These are phyloP conservation scores for Onychomys leucogaster DNA, from an alignment of 2,797 vertebrate genomes.

Conservation along the genomic window DNA sequence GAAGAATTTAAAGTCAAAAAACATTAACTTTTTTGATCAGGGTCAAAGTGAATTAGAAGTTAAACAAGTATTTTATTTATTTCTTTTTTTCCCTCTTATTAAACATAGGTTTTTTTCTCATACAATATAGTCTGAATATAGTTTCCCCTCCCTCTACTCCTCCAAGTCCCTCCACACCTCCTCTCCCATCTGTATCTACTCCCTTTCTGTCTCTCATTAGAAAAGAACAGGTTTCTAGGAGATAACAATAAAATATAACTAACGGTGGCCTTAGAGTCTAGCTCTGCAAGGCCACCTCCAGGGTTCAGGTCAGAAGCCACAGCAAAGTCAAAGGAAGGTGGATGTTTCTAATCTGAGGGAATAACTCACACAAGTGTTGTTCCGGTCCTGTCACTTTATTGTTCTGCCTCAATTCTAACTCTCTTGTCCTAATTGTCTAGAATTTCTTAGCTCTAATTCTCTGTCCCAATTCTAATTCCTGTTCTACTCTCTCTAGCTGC, in stretches of 20 bases:
- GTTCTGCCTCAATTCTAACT: too few relatives aligned
- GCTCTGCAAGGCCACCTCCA: too few relatives aligned
- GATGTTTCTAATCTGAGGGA: too few relatives aligned
- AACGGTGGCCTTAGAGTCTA: too few relatives aligned
- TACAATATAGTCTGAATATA: neutral
- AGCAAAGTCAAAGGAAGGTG: too few relatives aligned
- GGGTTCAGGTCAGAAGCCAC: too few relatives aligned
- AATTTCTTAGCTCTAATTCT: too few relatives aligned
- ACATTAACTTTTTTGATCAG: conserved; percentile 9
- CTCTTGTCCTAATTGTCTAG: too few relatives aligned
- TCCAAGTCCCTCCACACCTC: neutral
- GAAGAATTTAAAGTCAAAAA: neutral
- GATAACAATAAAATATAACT: neutral
- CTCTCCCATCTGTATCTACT: neutral
- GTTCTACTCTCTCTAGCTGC: too few relatives aligned
- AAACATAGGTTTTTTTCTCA: neutral
- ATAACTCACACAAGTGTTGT: too few relatives aligned
- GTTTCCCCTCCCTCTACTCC: neutral
- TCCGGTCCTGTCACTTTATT: too few relatives aligned
- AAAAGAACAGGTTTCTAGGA: neutral
- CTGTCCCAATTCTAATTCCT: too few relatives aligned
- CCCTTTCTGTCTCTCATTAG: neutral
- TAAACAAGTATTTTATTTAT: neutral
- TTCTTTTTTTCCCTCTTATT: neutral
- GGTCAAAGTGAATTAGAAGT: neutral